These are phyloP conservation scores for Darevskia nairensis DNA, from an alignment of 2,797 vertebrate species.

Conservation along the genomic window DNA sequence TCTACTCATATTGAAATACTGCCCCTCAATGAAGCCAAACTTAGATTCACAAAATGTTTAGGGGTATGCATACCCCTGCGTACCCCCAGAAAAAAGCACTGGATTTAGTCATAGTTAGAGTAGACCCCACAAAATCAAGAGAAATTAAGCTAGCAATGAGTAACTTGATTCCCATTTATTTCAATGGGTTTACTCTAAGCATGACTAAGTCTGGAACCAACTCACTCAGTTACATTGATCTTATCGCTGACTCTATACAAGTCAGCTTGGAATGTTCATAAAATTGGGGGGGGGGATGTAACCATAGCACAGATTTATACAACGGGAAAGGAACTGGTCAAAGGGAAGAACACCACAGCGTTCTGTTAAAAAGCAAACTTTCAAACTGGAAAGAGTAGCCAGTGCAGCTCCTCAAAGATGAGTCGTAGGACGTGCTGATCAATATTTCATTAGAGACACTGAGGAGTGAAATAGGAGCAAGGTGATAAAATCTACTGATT, in stretches of 20 bases:
- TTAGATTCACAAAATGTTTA: too few species aligned
- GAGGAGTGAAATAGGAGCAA: slow-evolving; percentile 8
- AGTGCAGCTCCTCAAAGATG: neutral
- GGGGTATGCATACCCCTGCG: too few species aligned
- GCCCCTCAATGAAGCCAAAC: too few species aligned
- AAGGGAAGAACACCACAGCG: neutral
- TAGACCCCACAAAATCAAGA: too few species aligned
- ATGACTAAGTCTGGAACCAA: too few species aligned
- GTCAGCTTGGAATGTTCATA: neutral
- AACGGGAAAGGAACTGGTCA: neutral
- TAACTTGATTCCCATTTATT: too few species aligned
- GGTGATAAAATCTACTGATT: slow-evolving; percentile 31
- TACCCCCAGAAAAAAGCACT: too few species aligned
- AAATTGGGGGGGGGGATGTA: too few species aligned
- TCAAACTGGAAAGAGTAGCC: neutral
- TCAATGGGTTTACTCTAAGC: too few species aligned
- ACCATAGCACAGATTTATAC: neutral
- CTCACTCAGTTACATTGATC: neutral
- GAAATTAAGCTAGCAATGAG: too few species aligned
- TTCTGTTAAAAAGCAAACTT: neutral
- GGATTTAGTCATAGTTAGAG: too few species aligned
- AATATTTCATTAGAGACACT: slow-evolving; percentile 32
- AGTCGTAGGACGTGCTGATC: slow-evolving; percentile 22
- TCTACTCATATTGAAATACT: neutral
- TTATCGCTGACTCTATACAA: neutral